Evolutionary conservation across 2,113 vertebrate species (phyloP).

Genomic region (rat (Rattus norvegicus)): DNA sequence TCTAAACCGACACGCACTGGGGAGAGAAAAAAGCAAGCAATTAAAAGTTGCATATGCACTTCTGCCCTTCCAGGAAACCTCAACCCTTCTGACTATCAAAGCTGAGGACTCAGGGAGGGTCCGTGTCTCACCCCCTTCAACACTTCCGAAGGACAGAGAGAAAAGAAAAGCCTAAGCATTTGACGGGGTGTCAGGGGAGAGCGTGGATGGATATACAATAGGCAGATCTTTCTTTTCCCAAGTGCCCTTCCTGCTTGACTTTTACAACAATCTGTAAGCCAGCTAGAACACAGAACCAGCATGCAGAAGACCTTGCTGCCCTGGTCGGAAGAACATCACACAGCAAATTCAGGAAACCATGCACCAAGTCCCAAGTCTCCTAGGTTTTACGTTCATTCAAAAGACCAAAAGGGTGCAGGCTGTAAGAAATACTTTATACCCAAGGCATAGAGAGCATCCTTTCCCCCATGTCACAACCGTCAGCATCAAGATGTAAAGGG

Average conservation of each 20-base stretch:
- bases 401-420: constrained; percentile 75
- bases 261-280: constrained; percentile 86
- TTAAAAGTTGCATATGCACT: constrained; percentile 88
- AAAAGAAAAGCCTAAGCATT: constrained; percentile 50
- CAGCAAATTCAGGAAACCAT: constrained; percentile 80
- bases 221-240: constrained; percentile 68
- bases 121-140: constrained; percentile 72
- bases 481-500: constrained; percentile 76
- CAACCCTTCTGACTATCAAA: constrained; percentile 77
- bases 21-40: constrained; percentile 74
- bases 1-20: constrained; percentile 75
- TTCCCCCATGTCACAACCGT: constrained; percentile 74
- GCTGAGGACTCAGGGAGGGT: constrained; percentile 73
- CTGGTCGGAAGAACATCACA: constrained; percentile 73
- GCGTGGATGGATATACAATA: constrained; percentile 70
- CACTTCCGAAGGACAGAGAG: constrained; percentile 66
- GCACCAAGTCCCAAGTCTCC: constrained; percentile 78
- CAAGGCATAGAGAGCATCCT: constrained; percentile 79
- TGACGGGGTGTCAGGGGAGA: constrained; percentile 46
- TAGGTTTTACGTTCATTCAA: constrained; percentile 76
- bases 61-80: constrained; percentile 73
- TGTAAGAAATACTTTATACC: constrained; percentile 82
- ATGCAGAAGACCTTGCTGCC: constrained; percentile 76
- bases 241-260: constrained; percentile 81
- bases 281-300: constrained; percentile 84